A percentile compares a stretch with the other conserved stretches of the same genome.
phyloP scores from a whole-genome alignment of 2,113 vertebrate species.

The Zosterops japonicus region DNA sequence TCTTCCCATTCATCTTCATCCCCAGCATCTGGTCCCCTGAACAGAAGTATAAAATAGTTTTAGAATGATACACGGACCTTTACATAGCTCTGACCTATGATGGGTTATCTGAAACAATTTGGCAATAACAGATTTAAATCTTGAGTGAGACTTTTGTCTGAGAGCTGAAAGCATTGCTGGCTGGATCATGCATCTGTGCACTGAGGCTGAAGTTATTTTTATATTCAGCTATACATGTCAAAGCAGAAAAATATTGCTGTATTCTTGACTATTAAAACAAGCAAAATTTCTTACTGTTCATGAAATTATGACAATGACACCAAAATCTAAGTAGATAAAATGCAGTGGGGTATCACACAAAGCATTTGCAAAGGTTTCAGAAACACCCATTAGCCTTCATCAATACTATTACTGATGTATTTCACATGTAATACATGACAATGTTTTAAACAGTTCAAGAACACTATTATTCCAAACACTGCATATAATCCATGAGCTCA shows the following conservation, averaged over 20 bases:
- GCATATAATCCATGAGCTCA: background rate
- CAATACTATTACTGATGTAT: background rate
- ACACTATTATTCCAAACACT: background rate
- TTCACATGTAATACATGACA: background rate
- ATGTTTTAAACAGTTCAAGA: background rate
- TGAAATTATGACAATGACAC: background rate
- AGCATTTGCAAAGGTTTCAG: background rate
- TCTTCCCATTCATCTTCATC: slow-evolving; percentile 85
- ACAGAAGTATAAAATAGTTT: background rate
- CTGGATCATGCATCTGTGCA: background rate
- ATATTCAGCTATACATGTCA: background rate
- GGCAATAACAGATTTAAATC: background rate
- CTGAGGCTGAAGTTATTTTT: background rate
- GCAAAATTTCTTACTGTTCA: background rate
- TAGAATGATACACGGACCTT: background rate
- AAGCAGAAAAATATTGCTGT: background rate
- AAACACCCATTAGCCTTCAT: background rate
- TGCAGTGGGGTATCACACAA: background rate
- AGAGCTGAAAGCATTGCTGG: background rate
- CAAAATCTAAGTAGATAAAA: background rate
- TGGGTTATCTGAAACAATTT: background rate
- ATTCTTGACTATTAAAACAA: background rate
- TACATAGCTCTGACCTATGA: background rate
- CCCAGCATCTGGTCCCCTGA: slow-evolving; percentile 54
- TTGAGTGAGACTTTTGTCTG: background rate